A percentile compares a stretch with the other conserved stretches of the same genome.
These are phyloP conservation scores for Chlamydotis undulata DNA, from an alignment of 2,113 vertebrate species.

Conservation along the genomic window DNA sequence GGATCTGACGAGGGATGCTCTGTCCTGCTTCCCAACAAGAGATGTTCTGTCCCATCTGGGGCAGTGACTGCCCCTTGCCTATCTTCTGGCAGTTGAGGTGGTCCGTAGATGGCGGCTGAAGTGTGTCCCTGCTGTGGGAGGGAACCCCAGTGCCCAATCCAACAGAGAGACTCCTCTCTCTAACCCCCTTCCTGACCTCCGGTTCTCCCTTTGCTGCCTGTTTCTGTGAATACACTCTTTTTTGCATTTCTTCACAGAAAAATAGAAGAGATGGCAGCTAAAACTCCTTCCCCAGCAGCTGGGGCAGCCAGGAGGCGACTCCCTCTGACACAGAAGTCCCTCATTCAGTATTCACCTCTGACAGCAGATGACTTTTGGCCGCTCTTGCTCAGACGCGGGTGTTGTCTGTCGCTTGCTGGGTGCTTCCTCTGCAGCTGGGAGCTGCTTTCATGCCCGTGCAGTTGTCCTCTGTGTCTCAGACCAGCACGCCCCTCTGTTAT, in stretches of 20 bases:
- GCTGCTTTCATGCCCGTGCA: not conserved
- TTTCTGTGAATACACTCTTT: not conserved
- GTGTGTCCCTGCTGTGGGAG: not conserved
- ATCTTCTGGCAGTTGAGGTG: accelerated
- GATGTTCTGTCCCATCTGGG: not conserved
- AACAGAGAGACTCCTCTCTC: not conserved
- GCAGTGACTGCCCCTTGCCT: not conserved
- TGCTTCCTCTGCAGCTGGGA: not conserved
- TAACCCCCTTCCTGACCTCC: accelerated
- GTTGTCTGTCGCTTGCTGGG: not conserved
- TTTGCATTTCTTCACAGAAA: not conserved
- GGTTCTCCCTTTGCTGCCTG: not conserved
- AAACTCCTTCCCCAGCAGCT: not conserved
- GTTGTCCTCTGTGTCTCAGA: not conserved
- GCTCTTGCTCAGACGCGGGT: not conserved
- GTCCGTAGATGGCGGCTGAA: not conserved
- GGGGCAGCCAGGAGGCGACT: not conserved
- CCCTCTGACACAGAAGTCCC: not conserved
- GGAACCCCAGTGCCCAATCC: not conserved
- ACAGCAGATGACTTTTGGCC: not conserved
- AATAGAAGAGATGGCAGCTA: not conserved
- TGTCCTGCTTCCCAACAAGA: not conserved
- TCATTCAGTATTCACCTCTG: conserved; percentile 1
- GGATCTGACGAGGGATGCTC: not conserved
- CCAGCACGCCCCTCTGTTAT: not conserved